Conservation (phyloP, 2,888 invertebrate species). For the Drymonia ruficornis region DNA sequence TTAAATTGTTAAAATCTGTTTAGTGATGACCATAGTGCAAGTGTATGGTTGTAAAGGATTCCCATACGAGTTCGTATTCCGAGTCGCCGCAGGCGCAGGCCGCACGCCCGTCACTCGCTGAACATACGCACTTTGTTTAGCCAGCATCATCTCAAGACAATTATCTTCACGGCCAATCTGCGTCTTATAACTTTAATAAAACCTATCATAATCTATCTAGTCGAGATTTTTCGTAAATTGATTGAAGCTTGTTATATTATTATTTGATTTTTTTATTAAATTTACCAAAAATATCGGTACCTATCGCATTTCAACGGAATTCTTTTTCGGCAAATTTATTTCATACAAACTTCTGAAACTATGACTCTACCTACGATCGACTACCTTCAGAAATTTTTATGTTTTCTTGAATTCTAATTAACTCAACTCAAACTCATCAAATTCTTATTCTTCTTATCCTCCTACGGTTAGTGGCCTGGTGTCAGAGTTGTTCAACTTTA, state of each 20-base stretch:
- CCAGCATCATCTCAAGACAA: slow-evolving; percentile 67
- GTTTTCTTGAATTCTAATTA: too few relatives aligned
- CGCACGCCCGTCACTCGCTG: slow-evolving; percentile 64
- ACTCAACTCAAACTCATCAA: too few relatives aligned
- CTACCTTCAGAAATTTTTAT: too few relatives aligned
- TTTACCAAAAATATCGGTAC: too few relatives aligned
- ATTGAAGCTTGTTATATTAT: not conserved
- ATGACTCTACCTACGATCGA: too few relatives aligned
- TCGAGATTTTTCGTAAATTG: not conserved
- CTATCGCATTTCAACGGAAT: too few relatives aligned
- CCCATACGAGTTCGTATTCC: slow-evolving; percentile 65
- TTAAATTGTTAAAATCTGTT: not conserved
- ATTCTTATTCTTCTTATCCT: too few relatives aligned
- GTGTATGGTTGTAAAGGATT: slow-evolving; percentile 48
- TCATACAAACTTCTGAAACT: too few relatives aligned
- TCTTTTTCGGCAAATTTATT: too few relatives aligned
- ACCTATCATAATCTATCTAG: slow-evolving; percentile 32
- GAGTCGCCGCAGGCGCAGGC: slow-evolving; percentile 55
- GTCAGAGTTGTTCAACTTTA: too few relatives aligned
- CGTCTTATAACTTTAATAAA: slow-evolving; percentile 54
- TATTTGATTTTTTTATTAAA: not conserved
- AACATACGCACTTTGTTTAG: slow-evolving; percentile 74
- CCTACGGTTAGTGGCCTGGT: too few relatives aligned
- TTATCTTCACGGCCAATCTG: slow-evolving; percentile 72
- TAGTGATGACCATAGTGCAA: slow-evolving; percentile 13